Evolutionary conservation across 1,140 invertebrate species (phyloP), one percentile per base, ranked within the genome.

Genomic region (Drosophila serrata): DNA sequence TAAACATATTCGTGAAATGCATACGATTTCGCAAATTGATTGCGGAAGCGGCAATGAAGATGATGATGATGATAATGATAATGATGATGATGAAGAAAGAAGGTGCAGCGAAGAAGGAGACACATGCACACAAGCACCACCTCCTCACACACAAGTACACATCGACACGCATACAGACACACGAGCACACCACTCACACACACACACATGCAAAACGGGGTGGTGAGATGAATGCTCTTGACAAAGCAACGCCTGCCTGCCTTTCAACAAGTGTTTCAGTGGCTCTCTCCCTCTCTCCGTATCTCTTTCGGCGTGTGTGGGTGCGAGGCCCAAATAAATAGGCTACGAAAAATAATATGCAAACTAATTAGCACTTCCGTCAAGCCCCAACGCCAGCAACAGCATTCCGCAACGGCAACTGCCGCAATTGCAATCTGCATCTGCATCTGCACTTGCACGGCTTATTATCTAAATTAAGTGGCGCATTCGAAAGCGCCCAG

Each of bases 401-500:
- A 24, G 4, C 42, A 43, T 43, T 43, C n/a, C 46, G n/a, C 46
- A 49, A 13, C 48, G n/a, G 27, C 27, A 37, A 53, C 49, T 78
- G 76, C 68, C 43, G 42, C 43, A 15, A 48, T 48, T 48, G 45
- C 45, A 2, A 24, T 45, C 49, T 63, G 48, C 63, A 58, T 65
- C 64, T 62, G 51, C 65, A 69, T 31, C 40, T 69, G 46, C 67
- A 70, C 64, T 69, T 57, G 35, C 65, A 72, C 67, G 59, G 68
- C 68, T 72, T 90, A 90, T 90, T 90, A 90, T 90, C 75, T 85
- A 81, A 90, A 85, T 79, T 90, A 90, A 90, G 85, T 90, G 86
- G 81, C 62, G 78, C 86, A 81, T 79, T 78, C 43, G 22, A 72
- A 57, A 53, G 27, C 51, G 65, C 64, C 33, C 42, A 59, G 74